Conservation (phyloP, 1,140 invertebrate genomes). For the Zophobas atratus region DNA sequence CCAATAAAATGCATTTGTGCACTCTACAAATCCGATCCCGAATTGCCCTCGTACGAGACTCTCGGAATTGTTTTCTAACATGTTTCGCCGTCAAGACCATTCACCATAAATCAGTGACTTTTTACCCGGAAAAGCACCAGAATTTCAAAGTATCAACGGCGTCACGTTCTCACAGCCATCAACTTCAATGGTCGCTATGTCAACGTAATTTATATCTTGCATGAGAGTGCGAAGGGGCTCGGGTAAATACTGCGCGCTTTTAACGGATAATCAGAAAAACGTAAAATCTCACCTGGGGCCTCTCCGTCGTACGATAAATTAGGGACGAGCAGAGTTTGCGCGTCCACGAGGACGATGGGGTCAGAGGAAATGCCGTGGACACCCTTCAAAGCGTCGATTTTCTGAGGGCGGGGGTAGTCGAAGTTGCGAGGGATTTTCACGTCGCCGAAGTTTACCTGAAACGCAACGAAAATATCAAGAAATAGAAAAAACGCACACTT, state of each 20-base stretch:
- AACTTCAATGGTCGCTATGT: neutral
- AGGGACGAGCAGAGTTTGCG: constrained; percentile 90
- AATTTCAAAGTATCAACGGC: constrained; percentile 20
- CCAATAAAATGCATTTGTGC: constrained; percentile 34
- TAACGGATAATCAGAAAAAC: neutral
- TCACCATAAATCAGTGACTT: constrained; percentile 18
- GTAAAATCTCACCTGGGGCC: constrained; percentile 82
- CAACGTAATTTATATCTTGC: too few species aligned
- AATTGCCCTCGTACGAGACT: constrained; percentile 14
- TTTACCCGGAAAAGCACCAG: constrained; percentile 13
- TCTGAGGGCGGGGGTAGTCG: constrained; percentile 87
- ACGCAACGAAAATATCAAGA: constrained; percentile 19
- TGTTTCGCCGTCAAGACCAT: constrained; percentile 23
- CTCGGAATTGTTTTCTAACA: constrained; percentile 37
- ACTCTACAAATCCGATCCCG: constrained; percentile 25
- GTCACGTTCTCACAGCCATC: constrained; percentile 2
- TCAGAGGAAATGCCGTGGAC: constrained; percentile 89
- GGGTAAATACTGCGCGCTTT: neutral
- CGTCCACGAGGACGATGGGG: constrained; percentile 89
- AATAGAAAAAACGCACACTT: too few species aligned
- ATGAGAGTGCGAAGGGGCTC: neutral
- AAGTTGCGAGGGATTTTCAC: constrained; percentile 84
- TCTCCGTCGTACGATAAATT: constrained; percentile 92
- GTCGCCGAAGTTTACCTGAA: constrained; percentile 92
- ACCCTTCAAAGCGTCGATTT: constrained; percentile 81